phyloP scores from a whole-genome alignment of 2,888 invertebrate genomes.

The Trachelus tabidus region DNA sequence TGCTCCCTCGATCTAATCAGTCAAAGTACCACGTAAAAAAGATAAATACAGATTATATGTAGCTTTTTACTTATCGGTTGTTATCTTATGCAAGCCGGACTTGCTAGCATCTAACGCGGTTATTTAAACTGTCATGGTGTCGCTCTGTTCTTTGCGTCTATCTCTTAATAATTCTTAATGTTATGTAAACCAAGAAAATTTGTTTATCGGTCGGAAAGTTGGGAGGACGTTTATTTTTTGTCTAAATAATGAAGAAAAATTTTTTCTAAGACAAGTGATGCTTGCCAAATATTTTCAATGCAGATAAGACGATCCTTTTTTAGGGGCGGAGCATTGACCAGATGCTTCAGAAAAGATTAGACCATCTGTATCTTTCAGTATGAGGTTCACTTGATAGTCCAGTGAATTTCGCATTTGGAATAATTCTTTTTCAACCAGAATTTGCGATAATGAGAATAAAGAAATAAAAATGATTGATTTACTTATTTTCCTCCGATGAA shows the following conservation, averaged over 20 bases:
- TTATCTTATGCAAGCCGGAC: no score
- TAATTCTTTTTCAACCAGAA: background rate
- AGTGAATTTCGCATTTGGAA: background rate
- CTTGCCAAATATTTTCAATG: background rate
- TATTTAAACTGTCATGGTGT: no score
- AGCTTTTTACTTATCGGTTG: no score
- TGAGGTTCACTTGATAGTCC: background rate
- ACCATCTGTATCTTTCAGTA: background rate
- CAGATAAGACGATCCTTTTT: background rate
- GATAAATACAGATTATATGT: no score
- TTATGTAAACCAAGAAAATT: background rate
- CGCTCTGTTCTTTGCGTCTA: no score
- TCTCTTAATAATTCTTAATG: no score
- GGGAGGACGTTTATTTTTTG: background rate
- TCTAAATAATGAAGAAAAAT: background rate
- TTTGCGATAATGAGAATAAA: background rate
- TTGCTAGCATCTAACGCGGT: no score
- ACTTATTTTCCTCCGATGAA: background rate
- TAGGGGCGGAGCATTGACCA: background rate
- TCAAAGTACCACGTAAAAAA: no score
- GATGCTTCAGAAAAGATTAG: background rate
- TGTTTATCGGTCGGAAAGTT: background rate
- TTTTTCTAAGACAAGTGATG: background rate
- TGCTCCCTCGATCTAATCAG: no score
- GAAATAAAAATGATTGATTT: no score